phyloP scores from a whole-genome alignment of 2,797 vertebrate species.

The Chaenodraco wilsoni region DNA sequence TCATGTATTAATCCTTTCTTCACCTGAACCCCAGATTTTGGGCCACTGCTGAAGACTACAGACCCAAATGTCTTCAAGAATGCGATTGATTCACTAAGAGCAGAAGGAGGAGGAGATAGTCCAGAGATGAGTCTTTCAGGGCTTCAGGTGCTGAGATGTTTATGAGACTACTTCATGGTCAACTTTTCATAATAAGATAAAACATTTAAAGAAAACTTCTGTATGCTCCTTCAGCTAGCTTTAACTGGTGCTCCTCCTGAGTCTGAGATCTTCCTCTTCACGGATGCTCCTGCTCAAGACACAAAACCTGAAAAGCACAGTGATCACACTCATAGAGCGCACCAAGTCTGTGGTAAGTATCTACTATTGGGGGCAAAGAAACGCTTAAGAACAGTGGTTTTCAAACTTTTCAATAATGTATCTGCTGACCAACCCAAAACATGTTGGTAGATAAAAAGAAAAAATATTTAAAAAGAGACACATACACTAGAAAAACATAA shows the following conservation, averaged over 20 bases:
- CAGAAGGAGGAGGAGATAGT: conserved; percentile 7
- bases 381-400: too few species aligned
- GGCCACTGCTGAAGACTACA: conserved; percentile 50
- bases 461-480: too few species aligned
- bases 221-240: conserved; percentile 59
- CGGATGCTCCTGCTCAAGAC: conserved; percentile 75
- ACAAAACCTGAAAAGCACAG: conserved; percentile 49
- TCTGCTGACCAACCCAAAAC: too few species aligned
- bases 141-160: conserved; percentile 47
- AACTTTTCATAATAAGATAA: not conserved
- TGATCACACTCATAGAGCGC: conserved; percentile 71
- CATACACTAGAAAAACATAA: too few species aligned
- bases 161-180: not conserved
- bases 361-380: not conserved
- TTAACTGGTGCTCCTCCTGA: conserved; percentile 55
- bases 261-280: conserved; percentile 81
- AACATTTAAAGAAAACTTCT: too few species aligned
- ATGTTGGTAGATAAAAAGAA: too few species aligned
- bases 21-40: conserved; percentile 44
- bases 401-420: too few species aligned
- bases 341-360: conserved; percentile 69
- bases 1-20: not conserved
- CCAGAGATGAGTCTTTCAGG: conserved; percentile 59
- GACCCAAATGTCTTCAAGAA: conserved; percentile 34
- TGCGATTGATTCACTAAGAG: conserved; percentile 21